These are phyloP conservation scores for Hofmannophila pseudospretella DNA, from an alignment of 2,888 invertebrate species.

Conservation along the genomic window DNA sequence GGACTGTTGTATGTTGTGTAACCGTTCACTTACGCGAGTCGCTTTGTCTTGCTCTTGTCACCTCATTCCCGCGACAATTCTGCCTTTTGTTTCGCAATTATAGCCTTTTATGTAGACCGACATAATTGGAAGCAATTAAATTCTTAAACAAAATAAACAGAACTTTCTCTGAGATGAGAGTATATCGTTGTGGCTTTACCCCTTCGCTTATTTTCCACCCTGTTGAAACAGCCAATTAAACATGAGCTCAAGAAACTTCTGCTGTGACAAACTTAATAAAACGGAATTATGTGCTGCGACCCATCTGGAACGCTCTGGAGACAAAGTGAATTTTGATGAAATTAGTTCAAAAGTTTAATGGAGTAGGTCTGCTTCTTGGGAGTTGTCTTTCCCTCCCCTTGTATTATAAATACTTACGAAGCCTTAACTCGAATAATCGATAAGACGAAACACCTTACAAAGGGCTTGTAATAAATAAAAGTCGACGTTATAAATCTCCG, in stretches of 20 bases:
- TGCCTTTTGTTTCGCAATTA: conserved; percentile 20
- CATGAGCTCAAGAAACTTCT: conserved; percentile 60
- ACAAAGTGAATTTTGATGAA: conserved; percentile 72
- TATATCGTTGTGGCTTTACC: conserved; percentile 2
- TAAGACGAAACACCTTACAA: conserved; percentile 2
- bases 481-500: conserved; percentile 16
- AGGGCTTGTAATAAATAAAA: conserved; percentile 9
- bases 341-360: conserved; percentile 70
- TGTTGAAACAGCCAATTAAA: conserved; percentile 57
- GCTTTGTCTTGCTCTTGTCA: conserved; percentile 18
- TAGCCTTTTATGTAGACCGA: conserved; percentile 3
- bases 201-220: conserved; percentile 40
- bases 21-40: conserved; percentile 16
- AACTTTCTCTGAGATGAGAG: conserved; percentile 10
- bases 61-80: conserved; percentile 21
- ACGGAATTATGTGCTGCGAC: conserved; percentile 59
- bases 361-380: conserved; percentile 8
- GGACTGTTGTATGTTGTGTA: conserved; percentile 13
- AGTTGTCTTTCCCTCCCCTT: conserved; percentile 5
- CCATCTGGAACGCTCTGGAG: conserved; percentile 58
- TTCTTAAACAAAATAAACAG: not conserved
- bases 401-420: conserved; percentile 6
- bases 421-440: not conserved
- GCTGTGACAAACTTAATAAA: conserved; percentile 64
- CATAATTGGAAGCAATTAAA: conserved; percentile 9